Conservation (phyloP, 2,113 vertebrate species). For the Erinaceus europaeus region DNA sequence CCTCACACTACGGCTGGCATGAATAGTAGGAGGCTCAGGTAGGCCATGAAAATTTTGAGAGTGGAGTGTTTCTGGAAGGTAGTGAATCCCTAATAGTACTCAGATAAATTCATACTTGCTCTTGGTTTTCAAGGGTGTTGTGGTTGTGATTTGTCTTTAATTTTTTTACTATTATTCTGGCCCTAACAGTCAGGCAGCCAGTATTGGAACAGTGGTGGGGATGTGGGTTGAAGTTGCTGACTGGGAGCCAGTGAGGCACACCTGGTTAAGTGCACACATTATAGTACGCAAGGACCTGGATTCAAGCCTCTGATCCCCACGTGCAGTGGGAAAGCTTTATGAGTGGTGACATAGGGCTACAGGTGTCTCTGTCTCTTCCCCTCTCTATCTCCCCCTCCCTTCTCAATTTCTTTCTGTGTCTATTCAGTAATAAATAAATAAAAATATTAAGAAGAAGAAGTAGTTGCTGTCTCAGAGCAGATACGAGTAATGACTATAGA, state of each 20-base stretch:
- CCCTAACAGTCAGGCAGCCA: slow-evolving; percentile 46
- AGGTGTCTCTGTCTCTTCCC: too few relatives aligned
- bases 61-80: slow-evolving; percentile 31
- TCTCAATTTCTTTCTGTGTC: too few relatives aligned
- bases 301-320: too few relatives aligned
- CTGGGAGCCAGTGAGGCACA: too few relatives aligned
- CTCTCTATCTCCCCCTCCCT: too few relatives aligned
- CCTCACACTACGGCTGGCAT: background rate
- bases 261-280: too few relatives aligned
- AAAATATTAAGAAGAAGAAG: background rate
- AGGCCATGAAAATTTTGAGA: slow-evolving; percentile 27
- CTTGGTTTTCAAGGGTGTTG: slow-evolving; percentile 75
- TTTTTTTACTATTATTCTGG: slow-evolving; percentile 55
- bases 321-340: too few relatives aligned
- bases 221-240: background rate
- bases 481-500: background rate
- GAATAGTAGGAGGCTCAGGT: background rate
- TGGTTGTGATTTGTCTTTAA: slow-evolving; percentile 64
- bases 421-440: too few relatives aligned
- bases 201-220: slow-evolving; percentile 34
- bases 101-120: slow-evolving; percentile 56
- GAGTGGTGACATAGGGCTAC: too few relatives aligned
- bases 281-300: too few relatives aligned
- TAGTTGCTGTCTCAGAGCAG: background rate
- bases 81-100: background rate